A percentile compares a stretch with the other conserved stretches of the same genome.
These are phyloP conservation scores for Venustaconcha ellipsiformis DNA, from an alignment of 1,140 invertebrate species.

Conservation along the genomic window DNA sequence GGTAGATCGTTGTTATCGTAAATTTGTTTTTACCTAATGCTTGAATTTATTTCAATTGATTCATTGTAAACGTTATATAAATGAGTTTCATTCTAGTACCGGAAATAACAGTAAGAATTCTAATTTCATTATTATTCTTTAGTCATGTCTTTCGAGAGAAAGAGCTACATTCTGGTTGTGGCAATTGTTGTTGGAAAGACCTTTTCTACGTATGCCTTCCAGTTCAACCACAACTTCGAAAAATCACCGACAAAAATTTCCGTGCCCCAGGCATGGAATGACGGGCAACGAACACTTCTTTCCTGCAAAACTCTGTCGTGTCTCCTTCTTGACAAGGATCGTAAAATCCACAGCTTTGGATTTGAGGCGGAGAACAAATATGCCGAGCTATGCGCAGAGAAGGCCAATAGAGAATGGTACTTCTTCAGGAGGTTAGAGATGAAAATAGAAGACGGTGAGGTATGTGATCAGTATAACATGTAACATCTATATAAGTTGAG, in stretches of 20 bases:
- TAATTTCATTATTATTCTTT: too few species aligned
- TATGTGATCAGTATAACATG: not conserved
- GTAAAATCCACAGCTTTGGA: conserved; percentile 23
- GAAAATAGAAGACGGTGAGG: conserved; percentile 15
- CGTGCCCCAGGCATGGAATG: conserved; percentile 16
- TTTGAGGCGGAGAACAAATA: conserved; percentile 25
- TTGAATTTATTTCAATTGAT: too few species aligned
- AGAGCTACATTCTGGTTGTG: conserved; percentile 15
- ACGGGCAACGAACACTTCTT: conserved; percentile 8
- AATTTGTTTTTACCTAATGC: too few species aligned
- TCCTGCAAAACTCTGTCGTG: conserved; percentile 15
- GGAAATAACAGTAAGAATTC: too few species aligned
- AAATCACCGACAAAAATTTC: conserved; percentile 16
- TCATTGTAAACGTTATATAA: too few species aligned
- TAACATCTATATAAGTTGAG: too few species aligned
- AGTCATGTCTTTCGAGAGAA: conserved; percentile 3
- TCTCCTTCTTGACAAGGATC: conserved; percentile 17
- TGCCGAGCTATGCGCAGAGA: conserved; percentile 8
- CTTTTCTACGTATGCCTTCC: conserved; percentile 19
- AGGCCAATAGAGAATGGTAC: conserved; percentile 7
- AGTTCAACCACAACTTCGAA: conserved; percentile 8
- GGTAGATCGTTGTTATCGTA: too few species aligned
- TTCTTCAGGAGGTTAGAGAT: conserved; percentile 28
- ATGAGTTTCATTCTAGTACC: too few species aligned
- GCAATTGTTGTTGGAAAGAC: conserved; percentile 24